A percentile compares a stretch with the other conserved stretches of the same genome.
Evolutionary conservation across 2,113 vertebrate genomes (phyloP).

Genomic region (Mastomys coucha): DNA sequence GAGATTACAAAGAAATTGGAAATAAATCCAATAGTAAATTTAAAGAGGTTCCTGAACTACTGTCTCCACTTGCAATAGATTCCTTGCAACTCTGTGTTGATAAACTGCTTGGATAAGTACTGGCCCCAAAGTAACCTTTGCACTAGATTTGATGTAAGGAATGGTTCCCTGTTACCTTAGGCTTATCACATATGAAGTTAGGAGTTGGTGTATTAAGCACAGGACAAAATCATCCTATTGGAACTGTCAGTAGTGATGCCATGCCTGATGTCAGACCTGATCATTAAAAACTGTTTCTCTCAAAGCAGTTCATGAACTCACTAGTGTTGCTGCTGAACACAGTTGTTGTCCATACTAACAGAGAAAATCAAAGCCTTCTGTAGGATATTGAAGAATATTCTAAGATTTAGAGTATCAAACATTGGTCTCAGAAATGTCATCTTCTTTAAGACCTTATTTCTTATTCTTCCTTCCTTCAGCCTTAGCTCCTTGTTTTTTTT

Average conservation of each 20-base stretch:
- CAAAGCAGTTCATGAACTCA: background rate
- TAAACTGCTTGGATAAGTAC: slow-evolving; percentile 68
- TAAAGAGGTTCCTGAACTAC: slow-evolving; percentile 70
- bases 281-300: background rate
- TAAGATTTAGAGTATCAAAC: background rate
- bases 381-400: background rate
- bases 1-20: slow-evolving; percentile 80
- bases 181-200: background rate
- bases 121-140: slow-evolving; percentile 57
- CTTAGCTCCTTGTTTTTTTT: background rate
- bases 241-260: background rate
- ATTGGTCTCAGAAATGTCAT: background rate
- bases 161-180: background rate
- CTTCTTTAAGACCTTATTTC: background rate
- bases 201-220: background rate
- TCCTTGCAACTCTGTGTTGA: slow-evolving; percentile 28
- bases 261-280: slow-evolving; percentile 8
- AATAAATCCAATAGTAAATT: slow-evolving; percentile 80
- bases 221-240: background rate
- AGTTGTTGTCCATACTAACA: background rate
- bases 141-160: background rate
- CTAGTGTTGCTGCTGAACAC: background rate
- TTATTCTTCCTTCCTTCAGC: background rate
- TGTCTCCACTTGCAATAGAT: slow-evolving; percentile 60
- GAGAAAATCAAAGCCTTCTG: background rate